These are phyloP conservation scores for Intellagama lesueurii DNA, from an alignment of 2,797 vertebrate species.

Conservation along the genomic window DNA sequence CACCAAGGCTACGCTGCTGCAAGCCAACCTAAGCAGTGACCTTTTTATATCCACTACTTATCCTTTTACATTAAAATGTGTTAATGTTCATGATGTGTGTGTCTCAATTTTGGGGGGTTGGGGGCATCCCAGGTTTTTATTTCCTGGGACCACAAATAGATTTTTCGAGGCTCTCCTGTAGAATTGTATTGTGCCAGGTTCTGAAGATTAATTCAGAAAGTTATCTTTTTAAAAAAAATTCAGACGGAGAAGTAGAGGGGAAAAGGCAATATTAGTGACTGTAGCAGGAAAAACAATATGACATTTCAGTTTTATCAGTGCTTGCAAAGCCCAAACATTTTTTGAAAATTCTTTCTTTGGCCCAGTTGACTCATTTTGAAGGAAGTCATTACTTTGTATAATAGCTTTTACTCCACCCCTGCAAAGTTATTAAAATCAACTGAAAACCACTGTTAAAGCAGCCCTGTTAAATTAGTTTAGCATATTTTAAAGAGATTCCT, in stretches of 20 bases:
- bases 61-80: no score
- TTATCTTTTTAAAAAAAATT: background rate
- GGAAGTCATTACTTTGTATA: constrained; percentile 12
- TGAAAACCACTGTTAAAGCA: constrained; percentile 18
- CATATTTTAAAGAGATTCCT: background rate
- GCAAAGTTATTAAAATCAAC: constrained; percentile 18
- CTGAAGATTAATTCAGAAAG: background rate
- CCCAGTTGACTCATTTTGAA: background rate
- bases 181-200: background rate
- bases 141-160: no score
- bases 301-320: background rate
- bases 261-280: background rate
- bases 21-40: no score
- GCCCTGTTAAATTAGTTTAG: background rate
- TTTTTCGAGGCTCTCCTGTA: no score
- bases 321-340: background rate
- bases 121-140: no score
- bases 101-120: background rate
- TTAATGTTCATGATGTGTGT: no score
- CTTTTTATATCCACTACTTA: no score
- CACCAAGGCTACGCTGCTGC: no score
- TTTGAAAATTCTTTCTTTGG: background rate
- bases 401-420: background rate
- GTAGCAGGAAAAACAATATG: background rate
- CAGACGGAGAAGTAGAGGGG: background rate